Evolutionary conservation across 1,140 invertebrate species (phyloP), one percentile per base, ranked within the genome.

Genomic region (Eubasilissa regina): DNA sequence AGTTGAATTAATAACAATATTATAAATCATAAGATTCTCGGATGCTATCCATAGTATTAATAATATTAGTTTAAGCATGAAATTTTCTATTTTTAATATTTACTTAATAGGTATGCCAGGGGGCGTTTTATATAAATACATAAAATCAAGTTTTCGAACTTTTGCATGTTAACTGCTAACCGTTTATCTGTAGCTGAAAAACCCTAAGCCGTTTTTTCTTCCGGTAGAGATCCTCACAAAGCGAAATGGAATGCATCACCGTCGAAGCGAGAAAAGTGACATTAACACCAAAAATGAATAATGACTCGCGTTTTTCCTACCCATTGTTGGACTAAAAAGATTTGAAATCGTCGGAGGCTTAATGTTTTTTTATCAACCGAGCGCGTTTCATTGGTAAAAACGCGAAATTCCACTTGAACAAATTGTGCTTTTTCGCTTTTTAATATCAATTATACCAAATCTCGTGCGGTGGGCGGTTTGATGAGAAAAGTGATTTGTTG

Each of bases 201-300:
- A 53, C 70, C 17, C 21, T 19, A 3, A 73, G 48, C 25, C 47
- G 48, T 43, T 73, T 73, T 53, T 17, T 4, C n/a, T 48, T 44
- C 7, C n/a, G 12, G 13, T 0, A 73, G 25, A 73, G 53, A 66
- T 35, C 45, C 53, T 55, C 58, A 9, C 6, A 66, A 76, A 68
- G 25, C 62, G 48, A 68, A 58, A 12, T 35, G 58, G 35, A 78
- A 81, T 81, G 80, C 80, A 81, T 81, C 76, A 64, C 17, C 73
- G 51, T 21, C 60, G 64, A 48, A 78, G 72, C 76, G 72, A 47
- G 35, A 58, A 78, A 79, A 75, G 70, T 78, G 80, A 76, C 80
- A 81, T 68, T 66, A 70, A 68, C 47, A 66, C 72, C 19, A 47
- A 81, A 81, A 79, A 81, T 81, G 80, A 81, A 81, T 79, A 81